phyloP scores from a whole-genome alignment of 2,113 vertebrate genomes.

The Cathartes aura region DNA sequence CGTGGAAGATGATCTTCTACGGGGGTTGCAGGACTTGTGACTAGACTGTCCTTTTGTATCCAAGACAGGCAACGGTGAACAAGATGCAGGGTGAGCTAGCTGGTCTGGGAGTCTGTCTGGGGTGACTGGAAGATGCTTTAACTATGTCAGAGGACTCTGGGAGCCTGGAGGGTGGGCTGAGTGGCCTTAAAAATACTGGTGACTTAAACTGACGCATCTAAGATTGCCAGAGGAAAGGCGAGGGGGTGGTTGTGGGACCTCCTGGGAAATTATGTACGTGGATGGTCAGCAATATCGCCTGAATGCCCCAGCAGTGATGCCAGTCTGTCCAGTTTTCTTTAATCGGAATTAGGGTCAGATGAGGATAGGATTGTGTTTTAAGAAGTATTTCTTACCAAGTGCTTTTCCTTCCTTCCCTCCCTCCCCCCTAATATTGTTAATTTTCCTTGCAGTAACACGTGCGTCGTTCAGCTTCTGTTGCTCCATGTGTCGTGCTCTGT shows the following conservation, averaged over 20 bases:
- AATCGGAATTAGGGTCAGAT: background rate
- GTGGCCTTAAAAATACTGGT: background rate
- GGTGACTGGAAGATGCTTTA: background rate
- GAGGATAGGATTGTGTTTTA: background rate
- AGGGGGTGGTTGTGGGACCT: background rate
- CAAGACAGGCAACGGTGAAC: background rate
- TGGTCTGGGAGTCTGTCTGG: background rate
- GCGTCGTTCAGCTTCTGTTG: background rate
- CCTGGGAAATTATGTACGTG: background rate
- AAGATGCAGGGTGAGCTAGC: background rate
- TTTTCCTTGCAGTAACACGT: conserved; percentile 16
- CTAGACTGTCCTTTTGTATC: background rate
- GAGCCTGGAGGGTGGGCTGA: background rate
- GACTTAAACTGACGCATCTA: background rate
- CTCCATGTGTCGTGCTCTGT: conserved; percentile 25
- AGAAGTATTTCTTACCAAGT: background rate
- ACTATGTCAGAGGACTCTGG: background rate
- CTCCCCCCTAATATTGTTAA: background rate
- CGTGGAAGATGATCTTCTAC: background rate
- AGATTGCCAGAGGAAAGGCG: background rate
- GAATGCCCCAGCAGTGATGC: background rate
- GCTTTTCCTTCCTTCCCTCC: background rate
- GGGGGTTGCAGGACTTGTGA: background rate
- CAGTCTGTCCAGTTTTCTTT: background rate
- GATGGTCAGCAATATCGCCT: background rate